phyloP scores from a whole-genome alignment of 2,113 vertebrate genomes.

The Bufo bufo region DNA sequence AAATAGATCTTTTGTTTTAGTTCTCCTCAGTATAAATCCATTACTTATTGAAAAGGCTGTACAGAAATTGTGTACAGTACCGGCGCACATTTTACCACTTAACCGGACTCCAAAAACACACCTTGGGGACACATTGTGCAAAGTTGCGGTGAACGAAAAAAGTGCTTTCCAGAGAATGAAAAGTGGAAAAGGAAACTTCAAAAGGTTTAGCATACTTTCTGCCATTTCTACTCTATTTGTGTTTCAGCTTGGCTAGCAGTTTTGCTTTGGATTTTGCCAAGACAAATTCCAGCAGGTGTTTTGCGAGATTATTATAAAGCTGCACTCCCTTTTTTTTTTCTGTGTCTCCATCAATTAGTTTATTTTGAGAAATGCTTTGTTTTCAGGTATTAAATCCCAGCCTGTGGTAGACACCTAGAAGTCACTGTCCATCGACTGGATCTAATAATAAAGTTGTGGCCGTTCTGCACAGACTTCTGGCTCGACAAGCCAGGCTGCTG shows the following conservation, averaged over 20 bases:
- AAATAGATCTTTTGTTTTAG: neutral
- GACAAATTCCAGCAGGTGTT: slow-evolving; percentile 60
- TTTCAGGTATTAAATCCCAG: slow-evolving; percentile 42
- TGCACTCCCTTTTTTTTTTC: slow-evolving; percentile 31
- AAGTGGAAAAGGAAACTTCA: slow-evolving; percentile 54
- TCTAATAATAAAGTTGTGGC: slow-evolving; percentile 27
- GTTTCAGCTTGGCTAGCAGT: slow-evolving; percentile 55
- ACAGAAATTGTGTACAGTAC: slow-evolving; percentile 29
- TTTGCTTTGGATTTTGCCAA: slow-evolving; percentile 49
- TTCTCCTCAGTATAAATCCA: neutral
- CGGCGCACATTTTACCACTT: slow-evolving; percentile 1
- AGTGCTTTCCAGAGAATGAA: slow-evolving; percentile 46
- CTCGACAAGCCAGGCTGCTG: slow-evolving; percentile 4
- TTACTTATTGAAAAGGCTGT: slow-evolving; percentile 5
- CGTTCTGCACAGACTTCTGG: slow-evolving; percentile 30
- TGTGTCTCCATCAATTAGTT: slow-evolving; percentile 48
- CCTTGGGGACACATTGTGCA: slow-evolving; percentile 39
- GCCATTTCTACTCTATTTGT: slow-evolving; percentile 55
- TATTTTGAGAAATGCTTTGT: slow-evolving; percentile 48
- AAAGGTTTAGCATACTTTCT: slow-evolving; percentile 56
- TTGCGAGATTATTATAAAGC: slow-evolving; percentile 55
- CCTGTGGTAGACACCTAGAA: slow-evolving; percentile 15
- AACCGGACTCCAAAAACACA: slow-evolving; percentile 35
- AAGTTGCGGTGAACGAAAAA: slow-evolving; percentile 17
- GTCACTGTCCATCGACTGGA: slow-evolving; percentile 6